Evolutionary conservation across 2,888 invertebrate genomes (phyloP), one percentile per base, ranked within the genome.

Genomic region (Cantharis nigra): DNA sequence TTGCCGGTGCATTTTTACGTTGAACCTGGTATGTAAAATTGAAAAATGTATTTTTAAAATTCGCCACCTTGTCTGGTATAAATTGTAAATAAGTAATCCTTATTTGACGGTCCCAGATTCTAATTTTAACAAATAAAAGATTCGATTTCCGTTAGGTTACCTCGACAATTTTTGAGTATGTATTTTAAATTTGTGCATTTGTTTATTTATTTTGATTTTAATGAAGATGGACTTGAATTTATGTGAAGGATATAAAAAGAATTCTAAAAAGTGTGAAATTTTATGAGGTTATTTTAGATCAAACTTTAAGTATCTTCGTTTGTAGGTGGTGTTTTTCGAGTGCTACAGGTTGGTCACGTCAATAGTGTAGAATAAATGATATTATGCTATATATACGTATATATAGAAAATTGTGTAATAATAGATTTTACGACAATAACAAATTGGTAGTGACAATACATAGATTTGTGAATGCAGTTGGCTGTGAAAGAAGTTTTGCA

Each of bases 381-480:
- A 20, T 16, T 16, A 64, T 13, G 1, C 11, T 13, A 33, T 63
- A 70, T 75, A 70, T 16, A 16, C 16, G 16, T 16, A 16, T 71
- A 75, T 76, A 72, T 26, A 72, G 23, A 69, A 72, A 9, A 71
- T 71, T 13, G 30, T 69, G 62, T 71, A 67, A 77, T 74, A 77
- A 77, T 71, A 71, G 69, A 72, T 70, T 73, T 77, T 72, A 62
- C 67, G 77, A 74, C 71, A 23, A 71, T 74, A 77, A 77, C 77
- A 73, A 76, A 76, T 76, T 73, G 70, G 18, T 70, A 72, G 72
- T 76, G 76, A 76, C 76, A 76, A 74, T 77, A 71, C 70, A 28
- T 67, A 71, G 74, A 77, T 77, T 77, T 77, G 77, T 74, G 77
- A 71, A 74, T 77, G 77, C 77, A 77, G 71, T 77, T 77, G 77